Evolutionary conservation across 2,888 invertebrate genomes (phyloP), one percentile per base, ranked within the genome.

Genomic region (Odontomyia ornata): DNA sequence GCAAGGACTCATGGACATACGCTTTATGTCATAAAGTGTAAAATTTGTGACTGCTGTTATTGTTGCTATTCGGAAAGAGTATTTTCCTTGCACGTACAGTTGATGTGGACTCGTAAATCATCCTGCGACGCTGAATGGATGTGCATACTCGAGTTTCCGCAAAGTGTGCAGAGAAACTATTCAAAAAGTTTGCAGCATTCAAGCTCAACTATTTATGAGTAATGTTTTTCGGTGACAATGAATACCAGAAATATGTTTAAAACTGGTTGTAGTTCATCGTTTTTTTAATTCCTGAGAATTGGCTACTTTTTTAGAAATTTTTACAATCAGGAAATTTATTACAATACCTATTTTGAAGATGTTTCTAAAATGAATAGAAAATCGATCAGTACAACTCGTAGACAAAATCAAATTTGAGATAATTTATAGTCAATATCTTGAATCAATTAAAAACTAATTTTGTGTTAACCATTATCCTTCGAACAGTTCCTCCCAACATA

Each of bases 401-500:
- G n/a, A n/a, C n/a, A n/a, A n/a, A n/a, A n/a, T n/a, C n/a, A n/a
- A n/a, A n/a, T n/a, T n/a, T n/a, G n/a, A n/a, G n/a, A n/a, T n/a
- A n/a, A n/a, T n/a, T n/a, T n/a, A n/a, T n/a, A n/a, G n/a, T n/a
- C n/a, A n/a, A n/a, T n/a, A n/a, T 36, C 9, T 36, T 36, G 3
- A 3, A 36, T 36, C 36, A 36, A 36, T 9, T 36, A 3, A 52
- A 13, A 52, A 52, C 52, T 18, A 15, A 1, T 13, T 13, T 52
- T 18, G 4, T 52, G 15, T 52, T 52, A 5, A 13, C 52, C 7
- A 18, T 13, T 15, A 15, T 52, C 15, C 52, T 52, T 52, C 36
- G 9, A 52, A 52, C 90, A 96, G 96, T 96, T 82, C 96, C 96
- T 76, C 96, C 96, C 78, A 94, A 95, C 86, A 96, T 96, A 86